Base-by-base conservation (phyloP, 2,113 vertebrate genomes). In the Dromaius novaehollandiae region DNA sequence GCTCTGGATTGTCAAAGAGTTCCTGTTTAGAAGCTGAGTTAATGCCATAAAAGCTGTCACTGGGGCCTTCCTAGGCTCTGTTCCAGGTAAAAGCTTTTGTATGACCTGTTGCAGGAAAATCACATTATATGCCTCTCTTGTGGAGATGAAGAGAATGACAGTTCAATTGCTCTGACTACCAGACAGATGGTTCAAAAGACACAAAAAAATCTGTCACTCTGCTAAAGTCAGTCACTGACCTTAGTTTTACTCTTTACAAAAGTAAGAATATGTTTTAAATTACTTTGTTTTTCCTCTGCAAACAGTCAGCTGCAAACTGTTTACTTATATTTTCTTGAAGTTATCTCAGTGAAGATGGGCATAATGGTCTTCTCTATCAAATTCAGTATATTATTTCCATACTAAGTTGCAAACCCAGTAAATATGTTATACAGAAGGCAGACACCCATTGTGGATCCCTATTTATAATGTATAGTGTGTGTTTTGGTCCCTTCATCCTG, bases 11-110 rank as follows among this genome's bases (percentile, higher is more conserved):
- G 42, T 36, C 64, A 79, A 86, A 51, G 55, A 75, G 60, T 42
- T 95, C 25, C 75, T 36, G 56, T 46, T 93, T 40, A 63, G 50
- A 91, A 92, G 55, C 21, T 20, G 66, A 91, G 71, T 6, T 70
- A 97, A 93, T 83, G 46, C 60, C 42, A 71, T 90, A 63, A 91
- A 95, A 95, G 25, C 51, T 90, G 79, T 77, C 89, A 81, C 63
- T 60, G 53, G 78, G 81, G 58, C 79, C 91, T 92, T 94, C 82
- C 40, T 22, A 81, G 91, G 93, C 71, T 91, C 68, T 74, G 60
- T 83, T 95, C 93, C 89, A 94, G 55, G 22, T 51, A 75, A 95
- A 97, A 95, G 64, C 36, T 88, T 95, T 94, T 75, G 88, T 80
- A 55, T 44, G 36, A 55, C 73, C 92, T 93, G n/a, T 89, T 95